Evolutionary conservation across 2,888 invertebrate genomes (phyloP).

Genomic region (Trimorus sp.): DNA sequence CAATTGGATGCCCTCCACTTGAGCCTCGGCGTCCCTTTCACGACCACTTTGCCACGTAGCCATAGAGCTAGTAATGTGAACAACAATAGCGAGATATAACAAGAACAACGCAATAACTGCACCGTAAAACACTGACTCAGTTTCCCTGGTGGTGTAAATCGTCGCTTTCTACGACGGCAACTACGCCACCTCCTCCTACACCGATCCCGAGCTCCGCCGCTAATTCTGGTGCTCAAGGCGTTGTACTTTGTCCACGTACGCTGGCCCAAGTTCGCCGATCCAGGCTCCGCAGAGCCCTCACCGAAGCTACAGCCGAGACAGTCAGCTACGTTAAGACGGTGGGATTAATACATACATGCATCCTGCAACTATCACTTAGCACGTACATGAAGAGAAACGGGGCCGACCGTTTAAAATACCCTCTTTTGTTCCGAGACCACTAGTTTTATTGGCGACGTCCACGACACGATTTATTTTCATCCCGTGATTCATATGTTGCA

Average conservation of each 20-base stretch:
- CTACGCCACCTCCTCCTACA: constrained; percentile 72
- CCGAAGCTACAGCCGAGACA: constrained; percentile 93
- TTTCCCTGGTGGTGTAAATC: constrained; percentile 81
- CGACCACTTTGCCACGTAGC: constrained; percentile 42
- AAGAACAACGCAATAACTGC: constrained; percentile 69
- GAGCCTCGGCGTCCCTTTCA: constrained; percentile 33
- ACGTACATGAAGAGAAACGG: constrained; percentile 61
- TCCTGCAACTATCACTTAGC: constrained; percentile 61
- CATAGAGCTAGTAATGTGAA: constrained; percentile 41
- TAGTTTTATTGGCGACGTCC: constrained; percentile 7
- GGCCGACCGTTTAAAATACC: constrained; percentile 14
- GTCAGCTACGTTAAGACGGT: constrained; percentile 95
- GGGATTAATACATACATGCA: constrained; percentile 80
- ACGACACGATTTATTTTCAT: constrained; percentile 1
- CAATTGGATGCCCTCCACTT: too few relatives aligned
- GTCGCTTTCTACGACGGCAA: constrained; percentile 77
- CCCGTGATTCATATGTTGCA: not conserved
- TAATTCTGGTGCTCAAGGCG: constrained; percentile 85
- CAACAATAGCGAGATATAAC: constrained; percentile 47
- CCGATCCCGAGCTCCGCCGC: constrained; percentile 71
- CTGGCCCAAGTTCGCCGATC: constrained; percentile 93
- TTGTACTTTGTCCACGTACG: constrained; percentile 94
- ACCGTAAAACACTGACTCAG: constrained; percentile 76
- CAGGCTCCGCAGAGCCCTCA: constrained; percentile 93
- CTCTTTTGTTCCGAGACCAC: constrained; percentile 18